These are phyloP conservation scores for Drosophila teissieri DNA, from an alignment of 1,140 invertebrate genomes.

Conservation along the genomic window DNA sequence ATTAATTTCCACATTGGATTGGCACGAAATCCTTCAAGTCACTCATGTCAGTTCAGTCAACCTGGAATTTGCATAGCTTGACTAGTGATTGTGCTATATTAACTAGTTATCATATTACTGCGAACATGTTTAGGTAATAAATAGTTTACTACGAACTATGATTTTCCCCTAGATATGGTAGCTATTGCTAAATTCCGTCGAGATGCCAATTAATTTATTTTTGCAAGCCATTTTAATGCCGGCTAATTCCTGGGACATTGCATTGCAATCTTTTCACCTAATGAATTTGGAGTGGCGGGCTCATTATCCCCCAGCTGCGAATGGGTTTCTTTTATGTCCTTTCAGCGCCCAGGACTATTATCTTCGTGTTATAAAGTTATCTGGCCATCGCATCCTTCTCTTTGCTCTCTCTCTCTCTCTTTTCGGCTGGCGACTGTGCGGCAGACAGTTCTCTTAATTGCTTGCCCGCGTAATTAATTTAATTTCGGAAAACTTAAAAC, in stretches of 20 bases:
- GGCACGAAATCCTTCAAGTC: not conserved
- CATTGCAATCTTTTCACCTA: constrained; percentile 31
- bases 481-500: constrained; percentile 72
- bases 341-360: constrained; percentile 60
- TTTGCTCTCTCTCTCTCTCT: constrained; percentile 26
- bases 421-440: constrained; percentile 26
- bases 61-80: too few species aligned
- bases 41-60: not conserved
- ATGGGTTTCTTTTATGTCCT: constrained; percentile 30
- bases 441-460: constrained; percentile 73
- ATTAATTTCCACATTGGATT: constrained; percentile 28
- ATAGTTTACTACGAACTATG: not conserved
- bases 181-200: not conserved
- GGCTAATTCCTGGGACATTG: constrained; percentile 6
- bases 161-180: not conserved
- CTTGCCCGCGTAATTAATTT: constrained; percentile 75
- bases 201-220: not conserved
- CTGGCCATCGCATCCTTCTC: constrained; percentile 38
- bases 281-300: constrained; percentile 32
- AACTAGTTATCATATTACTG: too few species aligned
- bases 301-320: constrained; percentile 27
- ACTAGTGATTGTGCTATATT: too few species aligned
- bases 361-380: constrained; percentile 62
- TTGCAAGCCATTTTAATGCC: not conserved
- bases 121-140: too few species aligned